These are phyloP conservation scores for Ptychadena robeensis DNA, from an alignment of 2,797 vertebrate genomes.

Conservation along the genomic window DNA sequence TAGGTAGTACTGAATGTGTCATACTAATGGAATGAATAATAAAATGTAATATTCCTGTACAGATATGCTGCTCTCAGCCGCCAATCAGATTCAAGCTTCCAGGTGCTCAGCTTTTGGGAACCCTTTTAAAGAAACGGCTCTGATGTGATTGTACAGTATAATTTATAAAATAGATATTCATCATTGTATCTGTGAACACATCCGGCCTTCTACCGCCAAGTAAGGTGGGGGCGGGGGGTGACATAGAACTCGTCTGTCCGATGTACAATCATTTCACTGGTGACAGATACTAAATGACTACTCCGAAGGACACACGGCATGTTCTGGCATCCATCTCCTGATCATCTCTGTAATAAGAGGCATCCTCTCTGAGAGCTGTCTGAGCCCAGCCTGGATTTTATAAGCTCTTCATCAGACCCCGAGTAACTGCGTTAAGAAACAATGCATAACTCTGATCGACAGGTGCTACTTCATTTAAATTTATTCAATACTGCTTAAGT, in stretches of 20 bases:
- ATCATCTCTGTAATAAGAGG: constrained; percentile 54
- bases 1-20: too few species aligned
- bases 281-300: constrained; percentile 56
- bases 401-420: neutral
- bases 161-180: neutral
- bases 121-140: too few species aligned
- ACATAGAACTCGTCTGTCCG: constrained; percentile 6
- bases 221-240: neutral
- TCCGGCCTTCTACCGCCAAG: neutral
- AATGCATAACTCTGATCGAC: constrained; percentile 23
- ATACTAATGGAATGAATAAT: too few species aligned
- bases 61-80: too few species aligned
- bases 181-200: neutral
- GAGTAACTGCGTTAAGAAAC: constrained; percentile 41
- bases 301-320: constrained; percentile 47
- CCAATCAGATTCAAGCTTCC: too few species aligned
- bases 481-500: constrained; percentile 60
- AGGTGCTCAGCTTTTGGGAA: too few species aligned
- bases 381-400: fast-evolving
- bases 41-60: too few species aligned
- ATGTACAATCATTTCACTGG: constrained; percentile 35
- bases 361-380: constrained; percentile 20
- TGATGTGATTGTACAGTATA: neutral
- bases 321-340: constrained; percentile 20
- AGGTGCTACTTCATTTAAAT: constrained; percentile 61